phyloP scores from a whole-genome alignment of 2,797 vertebrate genomes.

The Diplodus puntazzo region DNA sequence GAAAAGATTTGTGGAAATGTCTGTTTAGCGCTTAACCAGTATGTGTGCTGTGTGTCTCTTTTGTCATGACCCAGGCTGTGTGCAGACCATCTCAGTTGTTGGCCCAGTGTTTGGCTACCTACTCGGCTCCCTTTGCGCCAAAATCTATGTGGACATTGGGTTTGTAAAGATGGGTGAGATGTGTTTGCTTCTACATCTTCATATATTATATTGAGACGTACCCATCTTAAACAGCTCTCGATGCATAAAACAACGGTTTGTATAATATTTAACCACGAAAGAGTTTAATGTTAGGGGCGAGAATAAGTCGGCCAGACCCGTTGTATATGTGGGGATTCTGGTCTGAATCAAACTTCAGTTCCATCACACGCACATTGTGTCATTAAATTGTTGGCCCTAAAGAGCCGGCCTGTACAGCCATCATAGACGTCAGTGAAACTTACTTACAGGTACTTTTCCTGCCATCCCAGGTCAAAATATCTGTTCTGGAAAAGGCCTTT shows the following conservation, averaged over 20 bases:
- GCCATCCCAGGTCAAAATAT: constrained; percentile 12
- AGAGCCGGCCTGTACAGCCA: not conserved
- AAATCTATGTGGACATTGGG: constrained; percentile 93
- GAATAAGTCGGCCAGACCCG: not conserved
- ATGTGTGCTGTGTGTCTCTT: constrained; percentile 22
- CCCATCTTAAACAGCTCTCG: not conserved
- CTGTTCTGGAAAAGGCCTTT: constrained; percentile 23
- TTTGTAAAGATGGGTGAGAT: constrained; percentile 91
- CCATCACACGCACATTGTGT: not conserved
- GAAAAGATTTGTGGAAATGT: not conserved
- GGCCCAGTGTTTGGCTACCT: constrained; percentile 90
- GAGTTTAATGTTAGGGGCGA: not conserved
- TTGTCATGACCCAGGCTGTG: constrained; percentile 80
- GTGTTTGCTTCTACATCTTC: not conserved
- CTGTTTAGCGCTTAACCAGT: not conserved
- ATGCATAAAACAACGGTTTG: not conserved
- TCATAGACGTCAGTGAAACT: not conserved
- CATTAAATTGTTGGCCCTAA: not conserved
- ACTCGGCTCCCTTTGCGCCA: constrained; percentile 88
- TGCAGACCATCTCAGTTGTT: constrained; percentile 89
- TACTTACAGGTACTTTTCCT: not conserved
- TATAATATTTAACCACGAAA: not conserved
- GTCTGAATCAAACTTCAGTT: not conserved
- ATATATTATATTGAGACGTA: not conserved
- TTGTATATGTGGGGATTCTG: not conserved